Percentiles rank a stretch among this genome's conserved stretches.
Conservation (phyloP, 1,140 invertebrate species). For the Diachasmimorpha longicaudata region DNA sequence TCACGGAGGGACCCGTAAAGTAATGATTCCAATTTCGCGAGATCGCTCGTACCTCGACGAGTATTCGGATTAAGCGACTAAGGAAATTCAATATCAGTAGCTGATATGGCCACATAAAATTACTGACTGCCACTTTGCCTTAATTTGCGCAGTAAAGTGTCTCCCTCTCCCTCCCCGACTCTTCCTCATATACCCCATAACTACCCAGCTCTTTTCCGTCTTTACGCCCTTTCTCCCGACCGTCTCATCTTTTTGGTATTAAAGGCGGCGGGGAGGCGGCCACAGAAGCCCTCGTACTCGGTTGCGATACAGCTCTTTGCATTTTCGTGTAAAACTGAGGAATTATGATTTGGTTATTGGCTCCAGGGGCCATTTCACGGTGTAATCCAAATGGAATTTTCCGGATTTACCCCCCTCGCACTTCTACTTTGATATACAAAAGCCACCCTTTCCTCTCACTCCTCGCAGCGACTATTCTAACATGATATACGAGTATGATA, state of each 20-base stretch:
- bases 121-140: slow-evolving; percentile 62
- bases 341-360: slow-evolving; percentile 58
- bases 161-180: slow-evolving; percentile 19
- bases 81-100: slow-evolving; percentile 64
- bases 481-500: slow-evolving; percentile 44
- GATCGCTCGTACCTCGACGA: slow-evolving; percentile 49
- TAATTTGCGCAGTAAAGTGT: slow-evolving; percentile 62
- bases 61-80: slow-evolving; percentile 62
- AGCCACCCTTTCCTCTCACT: background rate
- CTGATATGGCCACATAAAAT: slow-evolving; percentile 63
- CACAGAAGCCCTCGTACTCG: no score
- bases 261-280: background rate
- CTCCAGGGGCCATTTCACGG: slow-evolving; percentile 42
- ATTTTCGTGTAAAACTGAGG: slow-evolving; percentile 49
- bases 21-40: slow-evolving; percentile 62
- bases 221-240: background rate
- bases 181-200: slow-evolving; percentile 24
- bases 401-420: slow-evolving; percentile 14
- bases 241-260: background rate
- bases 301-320: background rate
- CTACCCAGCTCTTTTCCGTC: slow-evolving; percentile 15
- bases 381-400: slow-evolving; percentile 42
- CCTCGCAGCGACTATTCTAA: background rate
- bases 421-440: slow-evolving; percentile 15
- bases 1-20: slow-evolving; percentile 52